Base-by-base conservation (phyloP, 2,797 vertebrate species). In the Crenichthys baileyi region DNA sequence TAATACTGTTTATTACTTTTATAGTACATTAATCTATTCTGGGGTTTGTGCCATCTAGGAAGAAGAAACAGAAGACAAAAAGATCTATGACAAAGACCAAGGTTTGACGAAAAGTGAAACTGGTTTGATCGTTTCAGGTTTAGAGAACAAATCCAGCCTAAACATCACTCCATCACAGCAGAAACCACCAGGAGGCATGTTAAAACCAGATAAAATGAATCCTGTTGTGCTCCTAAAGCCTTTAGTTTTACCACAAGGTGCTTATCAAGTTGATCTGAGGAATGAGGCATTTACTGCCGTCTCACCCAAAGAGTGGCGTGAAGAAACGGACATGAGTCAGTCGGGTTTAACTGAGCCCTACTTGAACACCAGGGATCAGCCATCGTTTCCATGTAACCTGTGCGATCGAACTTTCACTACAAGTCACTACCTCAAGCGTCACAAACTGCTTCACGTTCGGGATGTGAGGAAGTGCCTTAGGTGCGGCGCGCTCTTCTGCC, bases 401-500 rank as follows among this genome's bases (percentile, higher is more conserved):
- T 96, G 95, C 1, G 82, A 91, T 7, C 91, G 91, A 29, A 82
- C 90, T 5, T 96, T 95, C 65, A 24, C 82, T 11, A 84, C 93
- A 0, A 79, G 3, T 53, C 89, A 89, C 22, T 83, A 83, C 70
- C 92, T 95, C 22, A 95, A 95, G 80, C 94, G 95, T 5, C 95
- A 95, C 29, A 93, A 92, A 73, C 77, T 90, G 63, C 89, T 94
- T 70, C 95, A 96, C 1, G 83, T 91, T 79, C 95, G 80, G 87
- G 94, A 95, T 13, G 87, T 86, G 46, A 90, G 91, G 75, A 94
- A 92, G 83, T 95, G 95, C 80, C 15, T 2, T 2, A 78, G 15
- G n/a, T 95, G 95, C 5, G 92, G 94, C 0, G 73, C 80, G 0
- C 83, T 95, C 39, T 95, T 94, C 90, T 95, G 95, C 73, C 90